phyloP scores from a whole-genome alignment of 2,797 vertebrate genomes.

The Oceanodroma leucorhoa region DNA sequence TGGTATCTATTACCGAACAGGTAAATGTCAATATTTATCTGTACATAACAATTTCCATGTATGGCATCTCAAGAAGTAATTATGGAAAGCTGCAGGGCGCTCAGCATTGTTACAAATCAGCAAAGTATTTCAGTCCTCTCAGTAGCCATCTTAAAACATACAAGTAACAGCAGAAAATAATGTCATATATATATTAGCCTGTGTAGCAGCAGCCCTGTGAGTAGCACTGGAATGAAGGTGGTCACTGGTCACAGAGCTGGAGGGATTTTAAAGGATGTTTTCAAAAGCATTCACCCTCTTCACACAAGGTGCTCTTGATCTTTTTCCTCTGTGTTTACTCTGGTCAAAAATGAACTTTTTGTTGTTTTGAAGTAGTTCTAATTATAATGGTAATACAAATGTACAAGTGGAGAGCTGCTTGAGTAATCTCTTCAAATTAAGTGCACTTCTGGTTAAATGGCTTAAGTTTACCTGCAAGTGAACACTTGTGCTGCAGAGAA shows the following conservation, averaged over 20 bases:
- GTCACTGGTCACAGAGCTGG: not conserved
- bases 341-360: conserved; percentile 44
- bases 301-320: not conserved
- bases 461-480: conserved; percentile 56
- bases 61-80: not conserved
- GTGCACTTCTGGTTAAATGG: conserved; percentile 59
- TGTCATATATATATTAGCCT: not conserved
- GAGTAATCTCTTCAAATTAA: conserved; percentile 70
- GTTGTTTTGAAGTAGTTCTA: conserved; percentile 50
- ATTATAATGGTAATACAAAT: conserved; percentile 52
- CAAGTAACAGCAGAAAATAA: not conserved
- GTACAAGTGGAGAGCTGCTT: conserved; percentile 48
- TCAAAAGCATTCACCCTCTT: conserved; percentile 8
- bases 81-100: not conserved
- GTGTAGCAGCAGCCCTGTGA: not conserved
- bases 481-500: conserved; percentile 5
- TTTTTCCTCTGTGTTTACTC: conserved; percentile 17
- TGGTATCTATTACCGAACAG: not conserved
- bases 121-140: not conserved
- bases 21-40: not conserved
- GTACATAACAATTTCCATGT: not conserved
- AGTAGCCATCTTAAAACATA: not conserved
- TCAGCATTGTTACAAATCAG: not conserved
- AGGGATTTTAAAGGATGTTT: not conserved
- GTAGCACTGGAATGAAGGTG: not conserved